Evolutionary conservation across 2,888 invertebrate species (phyloP), one percentile per base, ranked within the genome.

Genomic region (Cancer borealis): DNA sequence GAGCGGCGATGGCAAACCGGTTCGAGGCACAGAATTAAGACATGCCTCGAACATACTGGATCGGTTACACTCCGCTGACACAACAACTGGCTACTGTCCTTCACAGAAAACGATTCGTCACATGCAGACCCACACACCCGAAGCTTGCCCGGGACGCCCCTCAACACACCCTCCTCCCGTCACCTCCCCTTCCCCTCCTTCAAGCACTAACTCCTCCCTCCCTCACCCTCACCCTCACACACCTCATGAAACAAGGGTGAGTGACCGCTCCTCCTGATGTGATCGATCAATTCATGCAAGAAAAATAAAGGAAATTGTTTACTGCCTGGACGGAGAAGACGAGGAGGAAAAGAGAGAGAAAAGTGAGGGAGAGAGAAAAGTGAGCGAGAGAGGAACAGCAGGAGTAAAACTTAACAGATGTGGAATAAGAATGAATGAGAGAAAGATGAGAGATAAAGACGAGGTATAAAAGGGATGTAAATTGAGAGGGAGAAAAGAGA

Each of bases 31-130:
- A n/a, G 73, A 73, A 73, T 73, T n/a, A 73, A 73, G 73, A 73
- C 73, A 3, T 73, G 73, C 73, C 73, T 73, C n/a, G n/a, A 73
- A 73, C 73, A 73, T n/a, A 73, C n/a, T 73, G 73, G n/a, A 73
- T 73, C 73, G 73, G n/a, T 73, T 73, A 73, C 73, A 73, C n/a
- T 73, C 73, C n/a, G 73, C 73, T 73, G 73, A 73, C 73, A 73
- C 73, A 73, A 73, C 73, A 73, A 73, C n/a, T 73, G 73, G 73
- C 73, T 73, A 73, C 73, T 73, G 73, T 73, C 73, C 73, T 73
- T n/a, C 73, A 21, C 5, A 73, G 73, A 73, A 26, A 73, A 4
- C 73, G 73, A 73, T 73, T n/a, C 21, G 73, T 73, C 73, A 73
- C 73, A 54, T 12, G 54, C 54, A 54, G 54, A 39, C 39, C 39